Percentiles rank a stretch among this genome's conserved stretches.
Conservation (phyloP, 2,113 vertebrate species). For the Ginglymostoma cirratum region DNA sequence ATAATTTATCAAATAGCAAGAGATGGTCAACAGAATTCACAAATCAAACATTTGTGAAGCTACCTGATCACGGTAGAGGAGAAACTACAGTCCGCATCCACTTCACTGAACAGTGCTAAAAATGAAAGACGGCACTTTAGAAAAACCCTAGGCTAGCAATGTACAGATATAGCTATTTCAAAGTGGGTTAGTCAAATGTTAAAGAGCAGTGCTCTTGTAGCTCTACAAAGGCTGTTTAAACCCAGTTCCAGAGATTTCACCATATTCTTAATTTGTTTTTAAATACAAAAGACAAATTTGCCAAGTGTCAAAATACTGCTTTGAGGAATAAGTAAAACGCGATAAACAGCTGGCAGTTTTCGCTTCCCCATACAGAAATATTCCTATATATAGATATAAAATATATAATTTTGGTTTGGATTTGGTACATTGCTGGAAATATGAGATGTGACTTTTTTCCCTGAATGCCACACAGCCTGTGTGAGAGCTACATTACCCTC, state of each 20-base stretch:
- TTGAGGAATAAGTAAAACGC: not conserved
- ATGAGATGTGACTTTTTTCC: not conserved
- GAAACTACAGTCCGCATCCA: conserved; percentile 80
- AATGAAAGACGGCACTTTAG: conserved; percentile 77
- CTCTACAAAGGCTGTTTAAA: conserved; percentile 21
- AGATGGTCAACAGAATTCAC: conserved; percentile 96
- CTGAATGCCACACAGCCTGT: conserved; percentile 19
- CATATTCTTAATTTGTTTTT: conserved; percentile 3
- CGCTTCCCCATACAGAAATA: conserved; percentile 17
- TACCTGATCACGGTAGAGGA: conserved; percentile 76
- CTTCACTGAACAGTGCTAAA: conserved; percentile 63
- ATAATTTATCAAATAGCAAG: conserved; percentile 90
- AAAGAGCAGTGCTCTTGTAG: not conserved
- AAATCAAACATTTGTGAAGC: conserved; percentile 83
- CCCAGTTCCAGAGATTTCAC: not conserved
- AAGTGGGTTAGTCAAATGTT: conserved; percentile 30
- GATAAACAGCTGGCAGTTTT: not conserved
- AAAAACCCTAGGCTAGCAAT: conserved; percentile 74
- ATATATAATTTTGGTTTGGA: conserved; percentile 29
- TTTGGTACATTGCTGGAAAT: conserved; percentile 1
- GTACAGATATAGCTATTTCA: conserved; percentile 61
- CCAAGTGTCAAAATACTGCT: conserved; percentile 27
- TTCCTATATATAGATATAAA: not conserved
- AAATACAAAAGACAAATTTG: conserved; percentile 17
- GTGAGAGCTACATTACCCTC: not conserved